A percentile compares a stretch with the other conserved stretches of the same genome.
phyloP scores from a whole-genome alignment of 35 echinoderm and acorn worm species.

The Amphiura filiformis region DNA sequence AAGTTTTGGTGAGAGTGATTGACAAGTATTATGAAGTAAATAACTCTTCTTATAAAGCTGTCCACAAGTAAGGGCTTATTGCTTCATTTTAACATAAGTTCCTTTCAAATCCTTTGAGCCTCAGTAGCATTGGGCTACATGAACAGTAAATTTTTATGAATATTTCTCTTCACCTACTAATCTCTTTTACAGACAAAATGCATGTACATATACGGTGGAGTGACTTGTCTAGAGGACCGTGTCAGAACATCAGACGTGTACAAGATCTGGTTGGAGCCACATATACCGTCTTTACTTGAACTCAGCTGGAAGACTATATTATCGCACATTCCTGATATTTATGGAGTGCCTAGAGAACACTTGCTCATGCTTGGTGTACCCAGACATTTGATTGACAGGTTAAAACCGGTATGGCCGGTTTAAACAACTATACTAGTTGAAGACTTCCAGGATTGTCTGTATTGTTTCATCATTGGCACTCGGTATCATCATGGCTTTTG shows the following conservation, averaged over 20 bases:
- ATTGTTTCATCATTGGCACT: too few species aligned
- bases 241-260: conserved; percentile 35
- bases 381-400: background rate
- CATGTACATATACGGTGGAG: conserved; percentile 67
- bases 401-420: background rate
- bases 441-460: too few species aligned
- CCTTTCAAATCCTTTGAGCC: background rate
- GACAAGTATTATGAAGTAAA: background rate
- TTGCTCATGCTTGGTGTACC: background rate
- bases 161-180: background rate
- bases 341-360: background rate
- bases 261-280: conserved; percentile 46
- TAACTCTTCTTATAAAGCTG: background rate
- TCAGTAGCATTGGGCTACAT: background rate
- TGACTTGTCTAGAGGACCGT: conserved; percentile 27
- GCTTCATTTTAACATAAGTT: background rate
- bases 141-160: background rate
- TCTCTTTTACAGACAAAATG: conserved; percentile 43
- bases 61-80: background rate
- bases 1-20: background rate
- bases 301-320: conserved; percentile 37
- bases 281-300: conserved; percentile 42
- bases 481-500: too few species aligned
- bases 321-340: conserved; percentile 7
- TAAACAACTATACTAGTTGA: conserved; percentile 54